Conservation (phyloP, 2,113 vertebrate species). For the Plectropomus leopardus region DNA sequence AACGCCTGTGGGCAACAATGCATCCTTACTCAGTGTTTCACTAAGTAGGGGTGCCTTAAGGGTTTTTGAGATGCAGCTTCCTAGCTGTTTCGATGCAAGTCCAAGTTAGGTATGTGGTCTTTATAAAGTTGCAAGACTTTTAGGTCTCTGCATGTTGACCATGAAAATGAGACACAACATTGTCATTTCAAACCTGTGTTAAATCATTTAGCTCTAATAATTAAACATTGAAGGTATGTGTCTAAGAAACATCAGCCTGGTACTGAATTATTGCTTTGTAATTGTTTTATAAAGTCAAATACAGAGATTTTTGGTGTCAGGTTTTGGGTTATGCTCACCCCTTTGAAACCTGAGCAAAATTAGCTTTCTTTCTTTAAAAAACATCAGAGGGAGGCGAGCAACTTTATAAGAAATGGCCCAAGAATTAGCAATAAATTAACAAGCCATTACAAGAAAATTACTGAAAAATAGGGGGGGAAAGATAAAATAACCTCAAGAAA, state of each 20-base stretch:
- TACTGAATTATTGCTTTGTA: background rate
- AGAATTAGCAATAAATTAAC: too few relatives aligned
- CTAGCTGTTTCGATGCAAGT: background rate
- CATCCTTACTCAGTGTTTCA: background rate
- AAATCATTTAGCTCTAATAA: background rate
- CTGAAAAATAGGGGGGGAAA: too few relatives aligned
- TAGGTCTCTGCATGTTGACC: background rate
- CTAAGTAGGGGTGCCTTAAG: background rate
- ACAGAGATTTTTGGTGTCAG: background rate
- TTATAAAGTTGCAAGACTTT: background rate
- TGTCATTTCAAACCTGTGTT: background rate
- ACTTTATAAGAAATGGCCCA: too few relatives aligned
- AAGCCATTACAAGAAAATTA: too few relatives aligned
- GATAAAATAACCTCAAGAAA: too few relatives aligned
- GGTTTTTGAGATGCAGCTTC: conserved; percentile 9
- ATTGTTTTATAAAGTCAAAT: conserved; percentile 1
- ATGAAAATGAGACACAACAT: background rate
- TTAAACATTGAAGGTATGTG: background rate
- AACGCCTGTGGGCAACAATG: conserved; percentile 6
- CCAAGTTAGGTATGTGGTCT: too few relatives aligned
- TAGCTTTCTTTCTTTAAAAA: too few relatives aligned
- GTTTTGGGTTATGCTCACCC: background rate
- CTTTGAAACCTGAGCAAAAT: too few relatives aligned
- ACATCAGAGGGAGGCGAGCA: too few relatives aligned
- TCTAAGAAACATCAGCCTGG: too few relatives aligned